Conservation (phyloP, 2,888 invertebrate genomes). For the Argynnis bischoffii region DNA sequence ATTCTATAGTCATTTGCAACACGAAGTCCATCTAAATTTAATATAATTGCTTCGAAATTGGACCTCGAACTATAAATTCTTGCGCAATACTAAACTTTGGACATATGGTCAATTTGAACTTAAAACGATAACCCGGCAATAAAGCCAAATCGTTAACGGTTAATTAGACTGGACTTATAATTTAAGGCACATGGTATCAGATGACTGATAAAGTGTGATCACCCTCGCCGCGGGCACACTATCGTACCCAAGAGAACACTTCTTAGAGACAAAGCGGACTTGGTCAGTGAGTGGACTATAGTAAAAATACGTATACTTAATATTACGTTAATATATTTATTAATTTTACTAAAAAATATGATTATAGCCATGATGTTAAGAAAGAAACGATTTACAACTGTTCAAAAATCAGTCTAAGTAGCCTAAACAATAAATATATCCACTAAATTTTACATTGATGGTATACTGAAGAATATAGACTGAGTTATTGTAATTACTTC, state of each 20-base stretch:
- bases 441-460: too few species aligned
- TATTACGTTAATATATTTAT: too few species aligned
- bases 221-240: conserved; percentile 61
- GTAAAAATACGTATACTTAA: not conserved
- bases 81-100: conserved; percentile 53
- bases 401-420: too few species aligned
- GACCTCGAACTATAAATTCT: conserved; percentile 38
- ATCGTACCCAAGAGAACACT: conserved; percentile 64
- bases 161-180: conserved; percentile 61
- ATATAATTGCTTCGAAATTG: conserved; percentile 40
- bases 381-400: too few species aligned
- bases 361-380: too few species aligned
- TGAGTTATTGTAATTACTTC: too few species aligned
- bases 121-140: conserved; percentile 71
- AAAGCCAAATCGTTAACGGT: conserved; percentile 73
- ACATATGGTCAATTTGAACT: conserved; percentile 73
- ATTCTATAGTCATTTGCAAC: conserved; percentile 17
- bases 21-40: conserved; percentile 29
- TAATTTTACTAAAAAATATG: too few species aligned
- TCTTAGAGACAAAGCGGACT: conserved; percentile 59
- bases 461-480: too few species aligned
- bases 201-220: conserved; percentile 73
- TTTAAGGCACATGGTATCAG: conserved; percentile 52
- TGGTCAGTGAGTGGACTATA: conserved; percentile 21
- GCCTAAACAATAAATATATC: too few species aligned